Evolutionary conservation across 2,888 invertebrate genomes (phyloP).

Genomic region (Scrobipalpa atriplicella): DNA sequence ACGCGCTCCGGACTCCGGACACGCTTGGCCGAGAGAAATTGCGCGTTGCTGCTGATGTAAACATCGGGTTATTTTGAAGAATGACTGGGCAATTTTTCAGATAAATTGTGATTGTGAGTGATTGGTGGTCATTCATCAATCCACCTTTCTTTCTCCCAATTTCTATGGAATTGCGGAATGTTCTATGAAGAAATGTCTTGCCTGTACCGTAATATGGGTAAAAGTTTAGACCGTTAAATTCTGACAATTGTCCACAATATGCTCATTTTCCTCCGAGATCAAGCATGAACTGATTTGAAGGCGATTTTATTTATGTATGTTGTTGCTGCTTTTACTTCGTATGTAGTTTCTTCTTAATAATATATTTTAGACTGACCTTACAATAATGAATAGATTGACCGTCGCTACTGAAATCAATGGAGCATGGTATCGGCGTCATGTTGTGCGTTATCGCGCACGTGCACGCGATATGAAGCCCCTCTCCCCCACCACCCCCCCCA

Average conservation of each 20-base stretch:
- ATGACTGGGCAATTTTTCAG: background rate
- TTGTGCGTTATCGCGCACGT: constrained; percentile 22
- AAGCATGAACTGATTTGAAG: no score
- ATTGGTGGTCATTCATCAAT: constrained; percentile 4
- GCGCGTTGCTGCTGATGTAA: constrained; percentile 9
- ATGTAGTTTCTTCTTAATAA: no score
- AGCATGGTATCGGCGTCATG: constrained; percentile 7
- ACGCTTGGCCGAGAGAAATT: constrained; percentile 14
- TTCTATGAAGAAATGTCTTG: no score
- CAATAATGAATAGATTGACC: background rate
- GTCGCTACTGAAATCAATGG: constrained; percentile 6
- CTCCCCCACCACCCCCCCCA: background rate
- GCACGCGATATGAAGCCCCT: background rate
- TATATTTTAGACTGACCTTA: background rate
- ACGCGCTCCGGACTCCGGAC: background rate
- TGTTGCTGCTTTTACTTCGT: no score
- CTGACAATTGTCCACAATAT: no score
- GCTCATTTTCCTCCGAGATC: no score
- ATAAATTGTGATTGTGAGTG: background rate
- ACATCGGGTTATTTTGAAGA: background rate
- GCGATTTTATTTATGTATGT: no score
- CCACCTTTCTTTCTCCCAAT: background rate
- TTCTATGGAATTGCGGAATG: background rate
- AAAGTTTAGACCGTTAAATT: no score
- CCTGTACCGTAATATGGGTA: no score